phyloP scores from a whole-genome alignment of 2,888 invertebrate genomes.

The Drosophila phalerata region DNA sequence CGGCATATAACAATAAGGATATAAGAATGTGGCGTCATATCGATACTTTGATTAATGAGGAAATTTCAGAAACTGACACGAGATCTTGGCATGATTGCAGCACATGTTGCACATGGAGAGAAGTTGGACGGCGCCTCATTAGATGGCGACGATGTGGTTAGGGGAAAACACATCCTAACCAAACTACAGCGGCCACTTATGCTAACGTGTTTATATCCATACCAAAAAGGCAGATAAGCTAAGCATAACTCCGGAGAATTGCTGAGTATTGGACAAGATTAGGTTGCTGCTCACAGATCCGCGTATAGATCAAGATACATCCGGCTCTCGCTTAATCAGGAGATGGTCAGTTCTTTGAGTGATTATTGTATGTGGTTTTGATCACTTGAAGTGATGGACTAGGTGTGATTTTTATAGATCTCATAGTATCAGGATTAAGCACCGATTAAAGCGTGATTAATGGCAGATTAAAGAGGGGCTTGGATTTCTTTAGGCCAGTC shows the following conservation, averaged over 20 bases:
- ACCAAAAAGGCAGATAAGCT: conserved; percentile 41
- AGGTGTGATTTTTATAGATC: conserved; percentile 64
- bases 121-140: conserved; percentile 48
- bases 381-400: conserved; percentile 59
- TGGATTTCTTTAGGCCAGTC: conserved; percentile 18
- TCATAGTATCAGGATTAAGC: conserved; percentile 22
- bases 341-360: conserved; percentile 6
- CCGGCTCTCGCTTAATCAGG: conserved; percentile 49
- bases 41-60: conserved; percentile 69
- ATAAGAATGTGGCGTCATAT: conserved; percentile 47
- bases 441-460: conserved; percentile 30
- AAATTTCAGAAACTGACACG: conserved; percentile 43
- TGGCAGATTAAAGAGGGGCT: conserved; percentile 28
- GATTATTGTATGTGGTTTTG: conserved; percentile 27
- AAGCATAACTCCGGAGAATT: not conserved
- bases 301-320: conserved; percentile 47
- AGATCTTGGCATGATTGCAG: conserved; percentile 8
- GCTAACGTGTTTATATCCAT: conserved; percentile 40
- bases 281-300: conserved; percentile 37
- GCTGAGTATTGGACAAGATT: conserved; percentile 45
- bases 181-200: conserved; percentile 30
- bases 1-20: conserved; percentile 51
- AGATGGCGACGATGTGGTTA: conserved; percentile 51
- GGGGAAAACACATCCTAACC: conserved; percentile 63
- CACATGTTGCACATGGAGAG: conserved; percentile 43